phyloP scores from a whole-genome alignment of 2,797 vertebrate genomes.

The Danio tinwini region DNA sequence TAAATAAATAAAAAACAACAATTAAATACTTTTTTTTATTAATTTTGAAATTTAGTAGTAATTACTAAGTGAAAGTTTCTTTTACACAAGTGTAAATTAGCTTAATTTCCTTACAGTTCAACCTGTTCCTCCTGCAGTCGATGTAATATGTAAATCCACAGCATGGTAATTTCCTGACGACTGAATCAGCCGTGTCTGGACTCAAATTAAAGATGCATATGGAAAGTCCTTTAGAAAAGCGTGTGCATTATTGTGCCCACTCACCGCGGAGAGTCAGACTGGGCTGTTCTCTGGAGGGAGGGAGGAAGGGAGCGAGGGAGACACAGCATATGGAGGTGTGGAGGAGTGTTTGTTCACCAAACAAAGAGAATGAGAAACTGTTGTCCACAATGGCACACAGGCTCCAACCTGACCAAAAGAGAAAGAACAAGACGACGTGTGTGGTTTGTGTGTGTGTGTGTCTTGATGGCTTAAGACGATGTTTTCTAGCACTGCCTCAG shows the following conservation, averaged over 20 bases:
- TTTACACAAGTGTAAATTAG: too few species aligned
- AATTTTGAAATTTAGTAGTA: too few species aligned
- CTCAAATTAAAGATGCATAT: slow-evolving; percentile 51
- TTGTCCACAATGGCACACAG: slow-evolving; percentile 41
- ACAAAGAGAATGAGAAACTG: slow-evolving; percentile 50
- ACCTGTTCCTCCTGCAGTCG: background rate
- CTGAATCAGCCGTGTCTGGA: slow-evolving; percentile 41
- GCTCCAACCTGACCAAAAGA: slow-evolving; percentile 38
- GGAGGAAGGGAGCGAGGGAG: background rate
- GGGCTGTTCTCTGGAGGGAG: slow-evolving; percentile 36
- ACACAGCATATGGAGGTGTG: slow-evolving; percentile 26
- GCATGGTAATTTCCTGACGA: slow-evolving; percentile 17
- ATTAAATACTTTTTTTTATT: too few species aligned
- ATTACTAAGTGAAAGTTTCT: too few species aligned
- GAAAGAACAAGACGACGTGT: slow-evolving; percentile 19
- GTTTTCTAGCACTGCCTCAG: slow-evolving; percentile 1
- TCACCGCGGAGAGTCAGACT: slow-evolving; percentile 43
- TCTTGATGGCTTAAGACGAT: slow-evolving; percentile 12
- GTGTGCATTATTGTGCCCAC: slow-evolving; percentile 47
- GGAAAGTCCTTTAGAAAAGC: slow-evolving; percentile 44
- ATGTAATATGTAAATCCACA: slow-evolving; percentile 13
- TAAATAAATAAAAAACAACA: too few species aligned
- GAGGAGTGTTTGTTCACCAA: slow-evolving; percentile 49
- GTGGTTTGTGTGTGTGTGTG: slow-evolving; percentile 17
- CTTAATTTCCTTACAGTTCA: background rate